These are phyloP conservation scores for Anableps anableps DNA, from an alignment of 2,797 vertebrate genomes.

Conservation along the genomic window DNA sequence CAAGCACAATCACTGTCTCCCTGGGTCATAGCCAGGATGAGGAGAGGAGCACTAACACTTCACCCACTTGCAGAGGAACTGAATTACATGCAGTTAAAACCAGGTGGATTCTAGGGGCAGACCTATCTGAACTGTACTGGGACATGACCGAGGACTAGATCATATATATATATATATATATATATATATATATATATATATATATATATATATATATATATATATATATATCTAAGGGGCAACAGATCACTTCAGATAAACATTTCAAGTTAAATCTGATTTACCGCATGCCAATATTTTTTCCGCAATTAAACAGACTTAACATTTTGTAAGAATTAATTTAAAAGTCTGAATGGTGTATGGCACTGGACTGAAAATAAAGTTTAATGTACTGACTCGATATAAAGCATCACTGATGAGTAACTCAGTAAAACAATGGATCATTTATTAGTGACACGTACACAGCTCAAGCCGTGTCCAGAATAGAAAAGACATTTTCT, in stretches of 20 bases:
- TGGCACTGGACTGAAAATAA: too few relatives aligned
- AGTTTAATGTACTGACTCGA: neutral
- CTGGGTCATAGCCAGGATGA: constrained; percentile 65
- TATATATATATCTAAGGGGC: too few relatives aligned
- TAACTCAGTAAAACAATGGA: neutral
- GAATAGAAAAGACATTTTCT: too few relatives aligned
- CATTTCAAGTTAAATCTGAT: too few relatives aligned
- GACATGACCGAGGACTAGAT: neutral
- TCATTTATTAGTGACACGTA: neutral
- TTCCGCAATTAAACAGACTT: too few relatives aligned
- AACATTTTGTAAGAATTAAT: too few relatives aligned
- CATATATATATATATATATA: neutral
- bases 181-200: too few relatives aligned
- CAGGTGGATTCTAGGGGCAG: neutral
- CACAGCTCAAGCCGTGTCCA: neutral
- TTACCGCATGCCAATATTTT: too few relatives aligned
- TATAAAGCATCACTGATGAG: neutral
- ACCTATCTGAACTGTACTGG: neutral
- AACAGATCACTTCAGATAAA: too few relatives aligned
- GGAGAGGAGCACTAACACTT: constrained; percentile 41
- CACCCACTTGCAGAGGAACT: constrained; percentile 60
- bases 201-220: too few relatives aligned
- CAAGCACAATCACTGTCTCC: constrained; percentile 66
- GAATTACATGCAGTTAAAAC: constrained; percentile 23
- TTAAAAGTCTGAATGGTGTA: too few relatives aligned